Conservation (phyloP, 2,888 invertebrate genomes). For the Andrena fulva region DNA sequence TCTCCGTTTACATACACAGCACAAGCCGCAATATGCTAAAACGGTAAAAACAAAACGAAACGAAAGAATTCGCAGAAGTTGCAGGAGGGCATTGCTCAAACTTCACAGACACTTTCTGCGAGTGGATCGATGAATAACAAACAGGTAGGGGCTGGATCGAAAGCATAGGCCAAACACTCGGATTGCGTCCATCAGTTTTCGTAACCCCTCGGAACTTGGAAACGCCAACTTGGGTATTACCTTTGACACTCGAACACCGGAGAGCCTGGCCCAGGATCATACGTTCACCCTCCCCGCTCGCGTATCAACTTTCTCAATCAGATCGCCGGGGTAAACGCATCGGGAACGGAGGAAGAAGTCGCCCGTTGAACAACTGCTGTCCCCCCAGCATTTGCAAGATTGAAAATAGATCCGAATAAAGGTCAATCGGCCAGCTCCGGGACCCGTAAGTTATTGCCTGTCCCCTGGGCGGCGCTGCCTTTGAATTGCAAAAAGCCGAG, state of each 20-base stretch:
- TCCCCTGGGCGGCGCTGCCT: conserved; percentile 20
- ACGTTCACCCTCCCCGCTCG: conserved; percentile 28
- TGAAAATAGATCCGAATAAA: conserved; percentile 59
- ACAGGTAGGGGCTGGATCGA: conserved; percentile 21
- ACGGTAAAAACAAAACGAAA: background rate
- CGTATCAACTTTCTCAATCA: conserved; percentile 47
- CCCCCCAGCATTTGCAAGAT: conserved; percentile 39
- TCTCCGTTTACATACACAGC: background rate
- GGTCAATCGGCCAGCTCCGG: conserved; percentile 50
- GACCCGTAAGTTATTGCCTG: conserved; percentile 51
- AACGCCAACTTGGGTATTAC: conserved; percentile 49
- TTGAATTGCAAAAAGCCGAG: conserved; percentile 57
- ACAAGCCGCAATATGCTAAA: background rate
- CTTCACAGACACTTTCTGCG: background rate
- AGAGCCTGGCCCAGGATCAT: conserved; percentile 34
- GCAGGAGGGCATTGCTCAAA: background rate
- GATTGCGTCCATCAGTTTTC: conserved; percentile 47
- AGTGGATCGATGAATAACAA: conserved; percentile 3
- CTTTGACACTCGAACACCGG: conserved; percentile 34
- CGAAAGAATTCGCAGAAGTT: background rate
- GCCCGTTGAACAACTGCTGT: conserved; percentile 34
- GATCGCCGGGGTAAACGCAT: conserved; percentile 49
- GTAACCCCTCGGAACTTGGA: conserved; percentile 47
- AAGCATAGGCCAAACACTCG: conserved; percentile 25
- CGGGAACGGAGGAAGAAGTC: conserved; percentile 28